Conservation (phyloP, 2,797 vertebrate species). For the Australoheros facetus region DNA sequence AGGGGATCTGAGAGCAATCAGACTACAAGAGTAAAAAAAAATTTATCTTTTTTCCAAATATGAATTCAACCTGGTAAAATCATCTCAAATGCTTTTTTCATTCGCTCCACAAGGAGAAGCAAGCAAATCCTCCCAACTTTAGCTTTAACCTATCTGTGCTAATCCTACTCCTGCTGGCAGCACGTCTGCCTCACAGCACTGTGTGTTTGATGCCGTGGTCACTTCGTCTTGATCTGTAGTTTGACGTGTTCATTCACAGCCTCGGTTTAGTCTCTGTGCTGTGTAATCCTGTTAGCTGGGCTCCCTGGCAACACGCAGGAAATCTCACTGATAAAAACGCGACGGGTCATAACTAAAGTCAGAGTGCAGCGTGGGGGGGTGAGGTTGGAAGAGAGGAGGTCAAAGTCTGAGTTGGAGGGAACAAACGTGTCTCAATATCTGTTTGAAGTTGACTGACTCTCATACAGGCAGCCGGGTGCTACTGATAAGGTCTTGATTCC, state of each 20-base stretch:
- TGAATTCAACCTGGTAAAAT: background rate
- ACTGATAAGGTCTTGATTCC: constrained; percentile 11
- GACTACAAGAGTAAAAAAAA: background rate
- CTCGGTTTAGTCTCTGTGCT: constrained; percentile 4
- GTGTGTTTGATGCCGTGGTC: constrained; percentile 15
- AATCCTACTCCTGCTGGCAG: constrained; percentile 38
- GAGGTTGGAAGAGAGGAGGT: constrained; percentile 47
- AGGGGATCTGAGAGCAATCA: background rate
- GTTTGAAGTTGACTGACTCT: background rate
- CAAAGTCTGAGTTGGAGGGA: constrained; percentile 52
- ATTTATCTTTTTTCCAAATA: too few relatives aligned
- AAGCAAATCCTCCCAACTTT: constrained; percentile 23
- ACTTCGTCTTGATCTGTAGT: constrained; percentile 27
- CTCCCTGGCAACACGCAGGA: constrained; percentile 29
- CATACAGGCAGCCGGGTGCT: constrained; percentile 16
- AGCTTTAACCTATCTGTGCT: constrained; percentile 8
- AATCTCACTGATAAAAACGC: constrained; percentile 10
- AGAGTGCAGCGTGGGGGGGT: background rate
- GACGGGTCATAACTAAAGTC: background rate
- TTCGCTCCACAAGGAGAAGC: constrained; percentile 17
- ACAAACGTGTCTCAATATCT: constrained; percentile 4
- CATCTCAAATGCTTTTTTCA: constrained; percentile 6
- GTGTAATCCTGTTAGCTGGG: constrained; percentile 41
- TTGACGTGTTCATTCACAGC: constrained; percentile 10
- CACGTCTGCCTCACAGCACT: background rate